phyloP scores from a whole-genome alignment of 2,797 vertebrate genomes.

The Anas flavirostris region DNA sequence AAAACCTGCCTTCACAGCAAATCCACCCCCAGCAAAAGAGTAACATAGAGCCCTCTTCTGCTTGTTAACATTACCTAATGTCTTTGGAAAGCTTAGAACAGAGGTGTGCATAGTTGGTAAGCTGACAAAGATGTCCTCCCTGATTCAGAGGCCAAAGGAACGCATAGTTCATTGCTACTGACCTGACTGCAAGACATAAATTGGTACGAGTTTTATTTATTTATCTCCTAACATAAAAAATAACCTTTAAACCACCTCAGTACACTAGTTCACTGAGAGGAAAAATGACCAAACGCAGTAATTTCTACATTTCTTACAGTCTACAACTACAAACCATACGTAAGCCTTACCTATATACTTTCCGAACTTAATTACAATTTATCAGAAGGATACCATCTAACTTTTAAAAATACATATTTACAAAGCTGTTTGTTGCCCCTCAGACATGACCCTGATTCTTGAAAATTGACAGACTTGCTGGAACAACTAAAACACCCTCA shows the following conservation, averaged over 20 bases:
- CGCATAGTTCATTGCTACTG: background rate
- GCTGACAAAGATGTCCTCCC: background rate
- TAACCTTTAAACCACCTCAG: background rate
- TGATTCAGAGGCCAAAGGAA: background rate
- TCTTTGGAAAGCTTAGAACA: background rate
- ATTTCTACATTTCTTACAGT: background rate
- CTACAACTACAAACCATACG: background rate
- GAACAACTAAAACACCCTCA: background rate
- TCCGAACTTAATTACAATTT: background rate
- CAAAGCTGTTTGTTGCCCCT: background rate
- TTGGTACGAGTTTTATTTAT: background rate
- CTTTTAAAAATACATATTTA: background rate
- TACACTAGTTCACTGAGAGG: background rate
- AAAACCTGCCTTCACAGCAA: background rate
- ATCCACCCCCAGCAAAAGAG: background rate
- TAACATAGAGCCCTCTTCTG: background rate
- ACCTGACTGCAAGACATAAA: background rate
- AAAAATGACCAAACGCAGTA: background rate
- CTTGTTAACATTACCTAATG: background rate
- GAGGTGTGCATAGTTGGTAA: background rate
- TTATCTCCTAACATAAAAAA: background rate
- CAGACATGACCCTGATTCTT: background rate
- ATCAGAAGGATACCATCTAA: background rate
- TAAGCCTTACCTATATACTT: accelerated
- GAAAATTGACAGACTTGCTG: background rate